phyloP scores from a whole-genome alignment of 2,888 invertebrate species.

The Caenorhabditis sp. region DNA sequence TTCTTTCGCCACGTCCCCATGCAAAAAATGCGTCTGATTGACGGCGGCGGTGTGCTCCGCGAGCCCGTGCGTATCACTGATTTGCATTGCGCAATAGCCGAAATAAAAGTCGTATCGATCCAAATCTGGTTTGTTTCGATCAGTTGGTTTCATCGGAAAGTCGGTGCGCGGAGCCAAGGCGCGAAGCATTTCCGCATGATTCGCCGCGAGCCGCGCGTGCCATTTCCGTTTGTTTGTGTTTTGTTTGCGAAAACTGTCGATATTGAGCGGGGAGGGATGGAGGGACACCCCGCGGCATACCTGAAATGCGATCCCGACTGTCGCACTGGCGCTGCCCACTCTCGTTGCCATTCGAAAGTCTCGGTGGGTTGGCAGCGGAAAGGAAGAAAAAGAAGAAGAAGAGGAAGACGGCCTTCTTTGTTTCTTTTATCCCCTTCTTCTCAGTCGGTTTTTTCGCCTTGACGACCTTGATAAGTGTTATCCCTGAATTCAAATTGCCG shows the following conservation, averaged over 20 bases:
- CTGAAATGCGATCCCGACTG: slow-evolving; percentile 45
- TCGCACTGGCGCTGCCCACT: not conserved
- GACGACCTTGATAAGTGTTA: not conserved
- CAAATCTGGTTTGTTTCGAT: not conserved
- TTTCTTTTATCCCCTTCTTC: not conserved
- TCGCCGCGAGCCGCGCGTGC: slow-evolving; percentile 3
- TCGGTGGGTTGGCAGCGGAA: too few species aligned
- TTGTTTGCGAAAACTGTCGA: slow-evolving; percentile 53
- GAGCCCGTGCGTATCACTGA: too few species aligned
- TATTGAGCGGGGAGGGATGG: slow-evolving; percentile 20
- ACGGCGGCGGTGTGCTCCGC: too few species aligned
- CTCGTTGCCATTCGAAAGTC: not conserved
- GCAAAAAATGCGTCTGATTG: not conserved
- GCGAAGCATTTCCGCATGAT: slow-evolving; percentile 47
- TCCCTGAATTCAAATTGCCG: not conserved
- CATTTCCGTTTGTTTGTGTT: slow-evolving; percentile 46
- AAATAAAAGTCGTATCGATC: too few species aligned
- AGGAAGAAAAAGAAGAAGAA: too few species aligned
- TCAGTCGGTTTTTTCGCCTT: not conserved
- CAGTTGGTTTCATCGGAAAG: slow-evolving; percentile 5
- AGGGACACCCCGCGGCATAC: slow-evolving; percentile 26
- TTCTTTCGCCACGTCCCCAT: not conserved
- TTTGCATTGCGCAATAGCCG: not conserved
- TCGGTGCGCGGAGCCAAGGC: slow-evolving; percentile 5
- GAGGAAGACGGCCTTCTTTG: not conserved